These are phyloP conservation scores for Haplochromis vanheusdeni DNA, from an alignment of 2,113 vertebrate species.

Conservation along the genomic window DNA sequence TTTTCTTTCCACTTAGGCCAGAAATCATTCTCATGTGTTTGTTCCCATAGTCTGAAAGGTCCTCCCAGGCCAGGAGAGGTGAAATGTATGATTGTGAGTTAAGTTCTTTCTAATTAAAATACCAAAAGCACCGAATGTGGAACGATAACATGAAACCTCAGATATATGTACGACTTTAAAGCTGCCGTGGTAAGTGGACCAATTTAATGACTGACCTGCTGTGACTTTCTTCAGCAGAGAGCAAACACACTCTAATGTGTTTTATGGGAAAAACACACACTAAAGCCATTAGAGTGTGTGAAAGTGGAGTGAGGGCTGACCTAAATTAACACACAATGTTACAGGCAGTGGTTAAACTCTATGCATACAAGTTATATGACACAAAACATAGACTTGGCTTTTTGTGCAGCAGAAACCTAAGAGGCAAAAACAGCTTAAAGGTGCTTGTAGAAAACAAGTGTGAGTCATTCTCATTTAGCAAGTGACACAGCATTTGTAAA, in stretches of 20 bases:
- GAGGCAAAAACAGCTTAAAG: background rate
- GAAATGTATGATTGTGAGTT: background rate
- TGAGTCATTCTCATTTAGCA: background rate
- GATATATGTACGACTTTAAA: rapidly evolving
- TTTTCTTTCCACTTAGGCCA: rapidly evolving
- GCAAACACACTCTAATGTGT: background rate
- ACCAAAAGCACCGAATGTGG: background rate
- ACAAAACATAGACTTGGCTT: rapidly evolving
- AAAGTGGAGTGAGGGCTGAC: background rate
- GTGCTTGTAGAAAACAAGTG: background rate
- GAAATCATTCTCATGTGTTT: background rate
- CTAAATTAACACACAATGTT: background rate
- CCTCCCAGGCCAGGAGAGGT: background rate
- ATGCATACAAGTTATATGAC: background rate
- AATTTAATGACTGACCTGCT: background rate
- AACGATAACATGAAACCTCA: rapidly evolving
- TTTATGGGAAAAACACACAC: background rate
- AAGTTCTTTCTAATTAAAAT: background rate
- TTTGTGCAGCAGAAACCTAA: background rate
- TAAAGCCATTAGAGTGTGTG: background rate
- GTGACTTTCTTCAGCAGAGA: background rate
- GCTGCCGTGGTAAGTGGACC: background rate
- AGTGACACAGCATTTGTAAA: background rate
- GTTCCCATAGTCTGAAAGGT: rapidly evolving
- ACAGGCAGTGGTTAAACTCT: background rate